Percentiles rank a stretch among this genome's conserved stretches.
These are phyloP conservation scores for Taenioides sp. DNA, from an alignment of 2,797 vertebrate species.

Conservation along the genomic window DNA sequence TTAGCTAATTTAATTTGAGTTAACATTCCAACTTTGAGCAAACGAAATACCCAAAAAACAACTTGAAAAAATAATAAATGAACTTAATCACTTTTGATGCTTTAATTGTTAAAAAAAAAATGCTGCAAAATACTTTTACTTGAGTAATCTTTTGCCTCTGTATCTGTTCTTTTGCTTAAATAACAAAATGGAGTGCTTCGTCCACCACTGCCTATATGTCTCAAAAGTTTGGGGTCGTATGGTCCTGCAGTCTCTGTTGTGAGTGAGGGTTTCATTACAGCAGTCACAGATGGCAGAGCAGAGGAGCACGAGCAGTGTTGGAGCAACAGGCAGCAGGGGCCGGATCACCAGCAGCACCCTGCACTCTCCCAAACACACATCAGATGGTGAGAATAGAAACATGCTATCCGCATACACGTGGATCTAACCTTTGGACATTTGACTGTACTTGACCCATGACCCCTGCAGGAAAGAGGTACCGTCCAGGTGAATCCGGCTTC, in stretches of 20 bases:
- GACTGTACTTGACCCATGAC: constrained; percentile 3
- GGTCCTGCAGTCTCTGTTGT: constrained; percentile 53
- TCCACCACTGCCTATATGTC: too few species aligned
- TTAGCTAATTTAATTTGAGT: too few species aligned
- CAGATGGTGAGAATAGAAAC: constrained; percentile 27
- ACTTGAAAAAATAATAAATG: too few species aligned
- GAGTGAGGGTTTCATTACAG: constrained; percentile 60
- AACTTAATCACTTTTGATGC: too few species aligned
- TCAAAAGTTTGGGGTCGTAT: constrained; percentile 41
- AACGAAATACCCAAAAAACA: too few species aligned
- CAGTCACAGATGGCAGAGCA: constrained; percentile 62
- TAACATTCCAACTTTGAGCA: too few species aligned
- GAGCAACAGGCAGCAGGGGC: constrained; percentile 30
- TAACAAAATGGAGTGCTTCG: too few species aligned
- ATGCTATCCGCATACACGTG: neutral
- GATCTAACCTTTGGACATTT: constrained; percentile 1
- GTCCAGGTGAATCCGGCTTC: constrained; percentile 41
- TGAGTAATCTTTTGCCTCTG: too few species aligned
- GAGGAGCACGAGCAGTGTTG: constrained; percentile 30
- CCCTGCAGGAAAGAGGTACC: constrained; percentile 14
- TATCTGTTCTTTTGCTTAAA: too few species aligned
- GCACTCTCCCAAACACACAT: constrained; percentile 33
- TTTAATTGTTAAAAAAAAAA: too few species aligned
- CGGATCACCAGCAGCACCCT: constrained; percentile 30
- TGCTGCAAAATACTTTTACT: too few species aligned